phyloP scores from a whole-genome alignment of 2,113 vertebrate species.

The Pseudolaguvia tuberculata region DNA sequence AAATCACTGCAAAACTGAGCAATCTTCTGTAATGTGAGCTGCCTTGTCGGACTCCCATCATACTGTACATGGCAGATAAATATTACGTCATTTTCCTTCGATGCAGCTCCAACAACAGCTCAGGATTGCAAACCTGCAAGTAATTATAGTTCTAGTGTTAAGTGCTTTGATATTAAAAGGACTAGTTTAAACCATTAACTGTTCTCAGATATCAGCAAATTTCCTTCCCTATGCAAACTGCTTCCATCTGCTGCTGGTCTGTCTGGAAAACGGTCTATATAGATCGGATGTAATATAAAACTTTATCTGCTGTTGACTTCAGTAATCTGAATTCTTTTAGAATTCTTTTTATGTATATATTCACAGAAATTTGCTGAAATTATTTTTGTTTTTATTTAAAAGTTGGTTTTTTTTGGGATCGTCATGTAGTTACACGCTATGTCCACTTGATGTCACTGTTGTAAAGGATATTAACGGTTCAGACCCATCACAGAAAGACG shows the following conservation, averaged over 20 bases:
- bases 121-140: conserved; percentile 66
- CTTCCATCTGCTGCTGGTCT: conserved; percentile 66
- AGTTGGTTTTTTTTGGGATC: not conserved
- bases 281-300: conserved; percentile 22
- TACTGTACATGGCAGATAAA: conserved; percentile 75
- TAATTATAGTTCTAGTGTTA: conserved; percentile 73
- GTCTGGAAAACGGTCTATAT: conserved; percentile 14
- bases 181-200: conserved; percentile 70
- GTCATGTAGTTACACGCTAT: conserved; percentile 9
- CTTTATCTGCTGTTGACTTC: conserved; percentile 20
- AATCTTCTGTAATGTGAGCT: conserved; percentile 73
- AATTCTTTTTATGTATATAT: not conserved
- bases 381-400: not conserved
- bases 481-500: not conserved
- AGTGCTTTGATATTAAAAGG: conserved; percentile 77
- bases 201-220: conserved; percentile 63
- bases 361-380: not conserved
- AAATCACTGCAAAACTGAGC: conserved; percentile 69
- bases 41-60: conserved; percentile 60
- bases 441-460: conserved; percentile 42
- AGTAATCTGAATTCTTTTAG: conserved; percentile 38
- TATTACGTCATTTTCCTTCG: conserved; percentile 69
- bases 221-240: conserved; percentile 50
- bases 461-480: conserved; percentile 20
- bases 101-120: conserved; percentile 63